These are phyloP conservation scores for Podargus strigoides DNA, from an alignment of 2,797 vertebrate species.

Conservation along the genomic window DNA sequence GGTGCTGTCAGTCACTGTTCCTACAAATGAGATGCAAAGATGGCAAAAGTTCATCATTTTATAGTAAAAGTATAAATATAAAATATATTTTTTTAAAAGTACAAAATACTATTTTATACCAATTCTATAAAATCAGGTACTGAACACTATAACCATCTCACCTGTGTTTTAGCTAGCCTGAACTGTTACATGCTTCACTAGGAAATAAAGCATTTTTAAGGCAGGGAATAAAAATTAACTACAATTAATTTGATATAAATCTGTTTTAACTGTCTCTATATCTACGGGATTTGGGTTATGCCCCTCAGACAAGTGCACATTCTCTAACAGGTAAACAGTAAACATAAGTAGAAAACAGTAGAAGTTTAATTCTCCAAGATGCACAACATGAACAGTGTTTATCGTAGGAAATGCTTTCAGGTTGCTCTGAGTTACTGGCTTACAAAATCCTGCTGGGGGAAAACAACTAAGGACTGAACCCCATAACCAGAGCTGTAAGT, in stretches of 20 bases:
- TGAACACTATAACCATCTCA: neutral
- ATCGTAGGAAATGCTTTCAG: neutral
- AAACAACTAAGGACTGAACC: neutral
- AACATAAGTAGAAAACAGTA: neutral
- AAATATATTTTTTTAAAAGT: neutral
- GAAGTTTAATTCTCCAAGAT: neutral
- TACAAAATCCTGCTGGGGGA: neutral
- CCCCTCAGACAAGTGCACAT: neutral
- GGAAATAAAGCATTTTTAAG: neutral
- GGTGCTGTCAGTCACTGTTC: neutral
- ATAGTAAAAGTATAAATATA: neutral
- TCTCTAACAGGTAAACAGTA: neutral
- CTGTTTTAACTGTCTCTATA: neutral
- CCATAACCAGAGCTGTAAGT: neutral
- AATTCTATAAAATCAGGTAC: neutral
- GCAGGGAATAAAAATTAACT: neutral
- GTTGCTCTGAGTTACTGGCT: neutral
- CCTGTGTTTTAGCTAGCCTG: neutral
- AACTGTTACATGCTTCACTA: neutral
- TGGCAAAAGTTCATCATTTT: neutral
- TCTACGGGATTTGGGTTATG: neutral
- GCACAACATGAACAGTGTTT: neutral
- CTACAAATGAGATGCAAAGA: neutral
- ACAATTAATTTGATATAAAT: neutral
- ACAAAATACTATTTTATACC: neutral